Conservation (phyloP, 37 sponge, comb jelly and placozoan species). For the Lycopodina hypogea region DNA sequence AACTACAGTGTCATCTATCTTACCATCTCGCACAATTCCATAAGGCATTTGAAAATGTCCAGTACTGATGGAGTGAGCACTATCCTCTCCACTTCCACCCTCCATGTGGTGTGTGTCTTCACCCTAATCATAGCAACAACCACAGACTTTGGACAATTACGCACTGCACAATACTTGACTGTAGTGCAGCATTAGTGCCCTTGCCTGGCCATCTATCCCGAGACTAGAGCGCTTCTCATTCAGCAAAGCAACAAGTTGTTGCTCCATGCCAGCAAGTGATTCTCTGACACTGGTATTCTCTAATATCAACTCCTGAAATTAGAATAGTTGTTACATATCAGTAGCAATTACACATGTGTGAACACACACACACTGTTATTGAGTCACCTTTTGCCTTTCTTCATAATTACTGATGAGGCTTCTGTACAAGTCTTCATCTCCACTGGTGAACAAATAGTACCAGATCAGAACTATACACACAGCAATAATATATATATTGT, state of each 20-base stretch:
- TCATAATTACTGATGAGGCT: conserved; percentile 49
- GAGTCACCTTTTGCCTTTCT: conserved; percentile 53
- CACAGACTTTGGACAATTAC: neutral
- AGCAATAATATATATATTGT: neutral
- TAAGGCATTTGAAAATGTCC: conserved; percentile 78
- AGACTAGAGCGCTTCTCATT: conserved; percentile 24
- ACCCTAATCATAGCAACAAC: neutral
- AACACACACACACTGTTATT: neutral
- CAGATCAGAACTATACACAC: neutral
- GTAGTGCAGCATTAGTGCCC: too few species aligned
- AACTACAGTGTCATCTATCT: neutral
- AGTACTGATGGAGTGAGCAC: conserved; percentile 26
- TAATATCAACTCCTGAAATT: conserved; percentile 44
- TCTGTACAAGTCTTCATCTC: conserved; percentile 49
- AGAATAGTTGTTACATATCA: neutral
- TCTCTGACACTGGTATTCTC: conserved; percentile 67
- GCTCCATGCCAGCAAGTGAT: conserved; percentile 46
- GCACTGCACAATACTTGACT: too few species aligned
- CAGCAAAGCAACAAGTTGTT: conserved; percentile 37
- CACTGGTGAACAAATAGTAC: conserved; percentile 8
- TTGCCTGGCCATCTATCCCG: neutral
- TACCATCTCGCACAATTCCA: conserved; percentile 67
- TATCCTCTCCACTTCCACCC: neutral
- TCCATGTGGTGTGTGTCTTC: neutral
- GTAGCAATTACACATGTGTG: neutral